Evolutionary conservation across 2,888 invertebrate species (phyloP).

Genomic region (Lathronympha strigana): DNA sequence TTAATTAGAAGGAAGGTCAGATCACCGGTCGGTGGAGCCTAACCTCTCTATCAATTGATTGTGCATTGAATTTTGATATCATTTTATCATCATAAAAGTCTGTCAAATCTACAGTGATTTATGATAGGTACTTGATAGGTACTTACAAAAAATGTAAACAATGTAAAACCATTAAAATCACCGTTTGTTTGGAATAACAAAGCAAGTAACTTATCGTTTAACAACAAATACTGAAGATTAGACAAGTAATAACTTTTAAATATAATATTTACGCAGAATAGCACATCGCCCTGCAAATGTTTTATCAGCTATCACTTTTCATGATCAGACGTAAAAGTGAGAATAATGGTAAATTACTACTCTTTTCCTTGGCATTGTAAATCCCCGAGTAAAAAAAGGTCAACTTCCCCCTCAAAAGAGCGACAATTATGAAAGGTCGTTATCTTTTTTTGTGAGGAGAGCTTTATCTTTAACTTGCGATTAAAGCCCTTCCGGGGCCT

Average conservation of each 20-base stretch:
- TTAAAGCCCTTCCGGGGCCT: constrained; percentile 2
- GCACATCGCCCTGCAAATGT: too few relatives aligned
- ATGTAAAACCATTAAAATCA: too few relatives aligned
- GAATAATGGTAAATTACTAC: neutral
- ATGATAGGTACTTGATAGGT: too few relatives aligned
- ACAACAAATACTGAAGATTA: too few relatives aligned
- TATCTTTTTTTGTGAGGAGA: constrained; percentile 22
- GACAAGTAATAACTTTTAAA: too few relatives aligned
- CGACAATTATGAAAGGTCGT: constrained; percentile 29
- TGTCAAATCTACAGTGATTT: too few relatives aligned
- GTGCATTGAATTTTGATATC: neutral
- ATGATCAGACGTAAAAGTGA: neutral
- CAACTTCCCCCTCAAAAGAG: constrained; percentile 8
- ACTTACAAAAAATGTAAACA: too few relatives aligned
- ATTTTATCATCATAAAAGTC: neutral
- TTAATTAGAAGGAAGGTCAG: neutral
- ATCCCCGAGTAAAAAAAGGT: neutral
- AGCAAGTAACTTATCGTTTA: too few relatives aligned
- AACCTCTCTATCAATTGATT: neutral
- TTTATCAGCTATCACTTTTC: neutral
- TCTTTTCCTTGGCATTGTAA: neutral
- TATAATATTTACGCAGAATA: too few relatives aligned
- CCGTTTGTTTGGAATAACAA: too few relatives aligned
- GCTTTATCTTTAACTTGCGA: constrained; percentile 13
- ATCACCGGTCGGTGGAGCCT: neutral